Evolutionary conservation across 2,888 invertebrate genomes (phyloP).

Genomic region (Athalia circularis): DNA sequence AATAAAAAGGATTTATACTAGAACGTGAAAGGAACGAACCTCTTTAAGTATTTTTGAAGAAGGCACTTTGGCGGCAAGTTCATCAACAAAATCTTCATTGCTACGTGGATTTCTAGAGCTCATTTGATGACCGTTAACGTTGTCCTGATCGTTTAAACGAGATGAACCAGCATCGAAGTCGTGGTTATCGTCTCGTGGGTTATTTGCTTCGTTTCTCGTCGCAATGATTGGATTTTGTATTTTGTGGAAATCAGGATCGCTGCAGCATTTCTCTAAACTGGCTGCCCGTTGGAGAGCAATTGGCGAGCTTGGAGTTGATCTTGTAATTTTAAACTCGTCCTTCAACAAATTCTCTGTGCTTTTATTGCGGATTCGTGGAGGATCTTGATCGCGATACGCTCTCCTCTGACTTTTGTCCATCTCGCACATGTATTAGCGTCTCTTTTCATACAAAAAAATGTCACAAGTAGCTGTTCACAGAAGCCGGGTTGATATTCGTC

Average conservation of each 20-base stretch:
- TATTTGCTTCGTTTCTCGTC: constrained; percentile 4
- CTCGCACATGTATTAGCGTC: constrained; percentile 61
- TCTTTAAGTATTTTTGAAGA: constrained; percentile 46
- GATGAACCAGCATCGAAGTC: constrained; percentile 49
- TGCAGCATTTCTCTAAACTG: constrained; percentile 66
- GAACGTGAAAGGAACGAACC: constrained; percentile 1
- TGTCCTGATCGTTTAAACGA: constrained; percentile 57
- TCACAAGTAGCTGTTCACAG: background rate
- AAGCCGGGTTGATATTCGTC: background rate
- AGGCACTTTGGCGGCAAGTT: constrained; percentile 62
- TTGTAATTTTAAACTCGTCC: constrained; percentile 56
- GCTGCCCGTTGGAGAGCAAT: constrained; percentile 58
- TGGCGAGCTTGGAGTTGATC: constrained; percentile 63
- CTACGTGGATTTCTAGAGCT: constrained; percentile 53
- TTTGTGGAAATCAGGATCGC: constrained; percentile 63
- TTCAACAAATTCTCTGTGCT: constrained; percentile 59
- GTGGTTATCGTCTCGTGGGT: constrained; percentile 47
- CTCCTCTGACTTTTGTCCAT: constrained; percentile 65
- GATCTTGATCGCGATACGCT: constrained; percentile 68
- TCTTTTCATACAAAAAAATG: background rate
- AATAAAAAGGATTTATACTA: background rate
- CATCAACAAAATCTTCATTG: constrained; percentile 58
- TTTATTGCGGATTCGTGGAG: constrained; percentile 65
- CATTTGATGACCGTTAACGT: constrained; percentile 49
- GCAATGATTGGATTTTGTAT: background rate